Conservation (phyloP, 2,888 invertebrate genomes). For the Amphipoea lucens region DNA sequence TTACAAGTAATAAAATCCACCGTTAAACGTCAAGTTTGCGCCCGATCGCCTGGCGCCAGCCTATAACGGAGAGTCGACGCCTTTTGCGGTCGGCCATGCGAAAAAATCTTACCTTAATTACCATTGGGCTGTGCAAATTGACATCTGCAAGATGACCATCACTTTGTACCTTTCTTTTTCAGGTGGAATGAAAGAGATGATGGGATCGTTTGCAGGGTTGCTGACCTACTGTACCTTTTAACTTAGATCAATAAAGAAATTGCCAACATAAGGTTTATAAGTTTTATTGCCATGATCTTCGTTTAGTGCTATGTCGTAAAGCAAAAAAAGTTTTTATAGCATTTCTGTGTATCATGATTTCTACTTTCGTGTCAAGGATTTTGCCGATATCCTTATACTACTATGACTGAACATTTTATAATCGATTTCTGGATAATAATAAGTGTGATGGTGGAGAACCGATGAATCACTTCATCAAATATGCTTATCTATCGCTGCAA, state of each 20-base stretch:
- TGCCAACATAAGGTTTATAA: slow-evolving; percentile 4
- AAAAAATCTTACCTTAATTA: slow-evolving; percentile 68
- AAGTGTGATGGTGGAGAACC: not conserved
- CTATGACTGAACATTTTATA: not conserved
- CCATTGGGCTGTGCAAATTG: slow-evolving; percentile 49
- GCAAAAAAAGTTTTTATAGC: slow-evolving; percentile 36
- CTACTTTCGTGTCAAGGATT: slow-evolving; percentile 34
- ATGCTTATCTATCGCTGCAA: not conserved
- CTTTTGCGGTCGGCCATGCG: slow-evolving; percentile 65
- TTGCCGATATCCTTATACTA: slow-evolving; percentile 5
- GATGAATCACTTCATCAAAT: not conserved
- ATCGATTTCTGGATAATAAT: not conserved
- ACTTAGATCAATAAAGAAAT: slow-evolving; percentile 18
- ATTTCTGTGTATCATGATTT: slow-evolving; percentile 26
- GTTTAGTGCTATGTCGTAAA: slow-evolving; percentile 38
- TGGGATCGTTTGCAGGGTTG: slow-evolving; percentile 11
- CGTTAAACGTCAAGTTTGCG: slow-evolving; percentile 70
- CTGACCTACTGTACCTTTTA: slow-evolving; percentile 20
- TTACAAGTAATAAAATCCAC: slow-evolving; percentile 71
- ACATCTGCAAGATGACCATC: slow-evolving; percentile 32
- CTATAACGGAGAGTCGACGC: slow-evolving; percentile 74
- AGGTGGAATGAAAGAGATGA: slow-evolving; percentile 18
- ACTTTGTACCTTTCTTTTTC: slow-evolving; percentile 20
- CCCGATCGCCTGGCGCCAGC: slow-evolving; percentile 71
- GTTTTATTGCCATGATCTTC: slow-evolving; percentile 32